Conservation (phyloP, 1,140 invertebrate genomes). For the Lanistes nyassanus region DNA sequence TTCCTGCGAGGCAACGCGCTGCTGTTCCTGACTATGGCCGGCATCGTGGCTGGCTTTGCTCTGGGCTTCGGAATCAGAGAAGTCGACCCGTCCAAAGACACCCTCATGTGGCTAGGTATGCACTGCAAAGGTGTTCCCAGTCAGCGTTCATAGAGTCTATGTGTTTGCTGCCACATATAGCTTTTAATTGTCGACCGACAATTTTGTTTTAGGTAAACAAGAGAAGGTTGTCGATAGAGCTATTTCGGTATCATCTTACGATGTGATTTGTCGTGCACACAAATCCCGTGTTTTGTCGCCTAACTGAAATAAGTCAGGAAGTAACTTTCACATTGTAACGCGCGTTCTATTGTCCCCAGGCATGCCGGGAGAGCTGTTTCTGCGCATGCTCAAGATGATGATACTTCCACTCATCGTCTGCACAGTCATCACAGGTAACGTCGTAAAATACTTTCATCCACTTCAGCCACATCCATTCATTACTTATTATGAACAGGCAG, state of each 20-base stretch:
- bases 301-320: background rate
- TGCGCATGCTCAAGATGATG: constrained; percentile 67
- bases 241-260: background rate
- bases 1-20: constrained; percentile 38
- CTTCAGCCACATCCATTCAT: background rate
- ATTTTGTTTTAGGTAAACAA: too few species aligned
- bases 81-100: constrained; percentile 76
- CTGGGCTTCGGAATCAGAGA: constrained; percentile 78
- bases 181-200: too few species aligned
- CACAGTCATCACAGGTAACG: constrained; percentile 61
- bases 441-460: background rate
- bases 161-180: too few species aligned
- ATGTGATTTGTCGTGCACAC: background rate
- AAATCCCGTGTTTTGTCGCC: background rate
- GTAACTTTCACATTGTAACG: background rate
- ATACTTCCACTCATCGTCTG: constrained; percentile 68
- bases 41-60: constrained; percentile 47
- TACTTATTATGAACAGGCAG: background rate
- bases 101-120: constrained; percentile 79
- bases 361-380: constrained; percentile 73
- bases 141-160: background rate
- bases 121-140: background rate
- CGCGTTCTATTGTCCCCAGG: constrained; percentile 49
- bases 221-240: too few species aligned
- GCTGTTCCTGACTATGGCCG: constrained; percentile 45